Evolutionary conservation across 2,113 vertebrate species (phyloP), one percentile per base, ranked within the genome.

Genomic region (Lophochroa leadbeateri): DNA sequence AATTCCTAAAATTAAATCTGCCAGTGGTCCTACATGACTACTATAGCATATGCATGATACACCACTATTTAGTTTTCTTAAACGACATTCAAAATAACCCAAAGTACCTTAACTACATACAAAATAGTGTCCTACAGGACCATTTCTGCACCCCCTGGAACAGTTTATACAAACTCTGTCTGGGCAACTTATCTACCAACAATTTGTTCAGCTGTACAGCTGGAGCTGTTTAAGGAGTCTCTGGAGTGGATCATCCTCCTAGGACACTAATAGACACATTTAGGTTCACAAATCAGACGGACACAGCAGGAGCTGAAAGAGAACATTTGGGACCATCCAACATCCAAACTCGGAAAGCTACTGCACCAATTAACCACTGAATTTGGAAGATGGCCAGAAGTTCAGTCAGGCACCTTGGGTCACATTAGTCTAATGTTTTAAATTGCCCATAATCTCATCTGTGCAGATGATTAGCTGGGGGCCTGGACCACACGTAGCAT

Each of bases 171-270:
- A 7, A 68, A 15, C 15, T 7, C 4, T 57, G 77, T 75, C 43
- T 0, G 1, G 53, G 10, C 27, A 13, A 5, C 8, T 78, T 24
- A 24, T 53, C 28, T 61, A n/a, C 41, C 0, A 2, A 44, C 16
- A 49, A 37, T 55, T 72, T 78, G 33, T 8, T 64, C 24, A 85
- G 23, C 5, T 69, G 33, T 57, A 50, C 70, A 86, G 25, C 5
- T 71, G 21, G 13, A 57, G n/a, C 23, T 75, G 4, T 11, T 6
- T 64, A 57, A 14, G 19, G 13, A 49, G 31, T 53, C 16, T 58
- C 29, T 37, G 25, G 29, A 17, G 17, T 27, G 14, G 10, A 28
- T 35, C 78, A 39, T 31, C 47, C 33, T n/a, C 33, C 33, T 78
- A 29, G 35, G 21, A n/a, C 25, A 58, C 7, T 52, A 58, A 52